These are phyloP conservation scores for Idris sp. DNA, from an alignment of 1,140 invertebrate genomes.

Conservation along the genomic window DNA sequence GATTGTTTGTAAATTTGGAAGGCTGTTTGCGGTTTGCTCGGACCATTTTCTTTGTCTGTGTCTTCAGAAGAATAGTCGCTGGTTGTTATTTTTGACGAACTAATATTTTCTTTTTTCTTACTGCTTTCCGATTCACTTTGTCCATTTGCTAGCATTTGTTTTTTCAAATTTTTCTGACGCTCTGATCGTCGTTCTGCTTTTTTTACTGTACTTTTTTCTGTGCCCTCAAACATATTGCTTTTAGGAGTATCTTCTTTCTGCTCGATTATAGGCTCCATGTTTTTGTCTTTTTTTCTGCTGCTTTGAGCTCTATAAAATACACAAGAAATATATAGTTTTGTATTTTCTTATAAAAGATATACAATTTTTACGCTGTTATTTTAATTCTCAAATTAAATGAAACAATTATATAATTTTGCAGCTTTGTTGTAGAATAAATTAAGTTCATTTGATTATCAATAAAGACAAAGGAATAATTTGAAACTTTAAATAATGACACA, in stretches of 20 bases:
- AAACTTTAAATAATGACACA: no score
- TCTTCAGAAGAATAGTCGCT: constrained; percentile 76
- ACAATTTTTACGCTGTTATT: no score
- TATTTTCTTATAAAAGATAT: no score
- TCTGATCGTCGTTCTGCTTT: constrained; percentile 71
- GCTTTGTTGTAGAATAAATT: no score
- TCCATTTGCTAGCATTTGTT: constrained; percentile 69
- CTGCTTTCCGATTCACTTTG: constrained; percentile 63
- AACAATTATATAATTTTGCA: no score
- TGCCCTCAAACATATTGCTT: constrained; percentile 32
- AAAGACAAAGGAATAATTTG: no score
- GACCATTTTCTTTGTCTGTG: constrained; percentile 69
- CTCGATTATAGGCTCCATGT: constrained; percentile 66
- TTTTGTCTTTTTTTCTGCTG: neutral
- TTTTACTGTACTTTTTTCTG: constrained; percentile 61
- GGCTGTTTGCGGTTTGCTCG: constrained; percentile 65
- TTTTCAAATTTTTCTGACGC: constrained; percentile 71
- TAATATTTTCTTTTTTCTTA: constrained; percentile 58
- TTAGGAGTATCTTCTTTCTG: constrained; percentile 56
- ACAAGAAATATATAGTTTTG: no score
- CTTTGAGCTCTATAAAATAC: no score
- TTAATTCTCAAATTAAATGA: no score
- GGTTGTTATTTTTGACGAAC: constrained; percentile 62
- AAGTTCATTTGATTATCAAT: no score
- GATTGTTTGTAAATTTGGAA: constrained; percentile 75